A percentile compares a stretch with the other conserved stretches of the same genome.
Conservation (phyloP, 2,113 vertebrate species). For the Ochotona princeps region DNA sequence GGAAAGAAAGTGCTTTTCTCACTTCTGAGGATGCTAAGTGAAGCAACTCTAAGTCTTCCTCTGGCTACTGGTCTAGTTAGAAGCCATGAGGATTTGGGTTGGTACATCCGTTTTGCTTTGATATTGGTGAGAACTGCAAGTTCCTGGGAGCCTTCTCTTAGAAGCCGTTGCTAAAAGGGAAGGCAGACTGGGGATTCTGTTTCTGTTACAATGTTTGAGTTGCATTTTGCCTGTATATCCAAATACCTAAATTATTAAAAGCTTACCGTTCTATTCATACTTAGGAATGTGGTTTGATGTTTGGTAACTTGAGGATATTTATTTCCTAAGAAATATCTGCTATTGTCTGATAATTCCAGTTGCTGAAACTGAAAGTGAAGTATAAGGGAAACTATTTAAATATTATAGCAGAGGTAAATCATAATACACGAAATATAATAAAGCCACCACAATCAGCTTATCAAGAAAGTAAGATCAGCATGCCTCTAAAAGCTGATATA, state of each 20-base stretch:
- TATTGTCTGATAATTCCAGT: not conserved
- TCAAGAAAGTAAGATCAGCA: not conserved
- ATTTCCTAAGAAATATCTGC: not conserved
- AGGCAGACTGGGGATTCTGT: not conserved
- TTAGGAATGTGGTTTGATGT: not conserved
- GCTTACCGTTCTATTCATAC: not conserved
- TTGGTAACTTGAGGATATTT: not conserved
- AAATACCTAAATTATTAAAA: not conserved
- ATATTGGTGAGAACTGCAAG: not conserved
- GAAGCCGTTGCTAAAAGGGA: not conserved
- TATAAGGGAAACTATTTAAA: not conserved
- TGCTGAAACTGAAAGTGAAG: slow-evolving; percentile 42
- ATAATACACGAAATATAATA: not conserved
- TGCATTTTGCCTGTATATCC: not conserved
- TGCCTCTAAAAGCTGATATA: not conserved
- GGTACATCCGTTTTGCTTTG: not conserved
- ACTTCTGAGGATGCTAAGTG: not conserved
- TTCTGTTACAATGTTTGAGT: not conserved
- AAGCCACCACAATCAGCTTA: not conserved
- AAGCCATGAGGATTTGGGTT: not conserved
- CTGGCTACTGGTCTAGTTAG: not conserved
- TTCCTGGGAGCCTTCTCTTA: not conserved
- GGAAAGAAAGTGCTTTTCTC: not conserved
- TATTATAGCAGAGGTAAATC: not conserved
- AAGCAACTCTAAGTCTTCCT: not conserved